A percentile compares a stretch with the other conserved stretches of the same genome.
These are phyloP conservation scores for Eublepharis macularius DNA, from an alignment of 2,113 vertebrate genomes.

Conservation along the genomic window DNA sequence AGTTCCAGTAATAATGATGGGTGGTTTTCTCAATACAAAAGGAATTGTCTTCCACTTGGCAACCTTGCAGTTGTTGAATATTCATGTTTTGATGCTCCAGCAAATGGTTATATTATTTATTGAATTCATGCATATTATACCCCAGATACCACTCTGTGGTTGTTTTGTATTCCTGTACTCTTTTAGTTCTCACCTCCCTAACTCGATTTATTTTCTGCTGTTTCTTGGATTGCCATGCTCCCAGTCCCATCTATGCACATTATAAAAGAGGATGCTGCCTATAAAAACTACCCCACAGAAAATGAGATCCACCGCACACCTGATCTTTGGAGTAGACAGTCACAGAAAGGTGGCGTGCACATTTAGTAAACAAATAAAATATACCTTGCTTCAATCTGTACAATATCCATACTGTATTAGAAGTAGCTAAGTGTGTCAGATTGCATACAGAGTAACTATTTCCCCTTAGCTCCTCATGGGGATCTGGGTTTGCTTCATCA, in stretches of 20 bases:
- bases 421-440: neutral
- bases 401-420: neutral
- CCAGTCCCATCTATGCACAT: neutral
- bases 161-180: neutral
- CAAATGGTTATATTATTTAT: neutral
- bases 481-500: slow-evolving; percentile 32
- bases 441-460: neutral
- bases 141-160: neutral
- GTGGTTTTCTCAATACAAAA: neutral
- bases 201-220: neutral
- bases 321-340: neutral
- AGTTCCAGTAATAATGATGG: neutral
- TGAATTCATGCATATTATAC: neutral
- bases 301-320: neutral
- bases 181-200: neutral
- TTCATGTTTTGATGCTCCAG: neutral
- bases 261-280: neutral
- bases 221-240: neutral
- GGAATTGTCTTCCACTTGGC: neutral
- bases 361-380: neutral
- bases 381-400: neutral
- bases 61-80: neutral
- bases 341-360: no score
- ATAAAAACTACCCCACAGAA: neutral
- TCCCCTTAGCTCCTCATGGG: slow-evolving; percentile 7